Conservation (phyloP, 2,113 vertebrate species). For the Phylloscopus whistleri region DNA sequence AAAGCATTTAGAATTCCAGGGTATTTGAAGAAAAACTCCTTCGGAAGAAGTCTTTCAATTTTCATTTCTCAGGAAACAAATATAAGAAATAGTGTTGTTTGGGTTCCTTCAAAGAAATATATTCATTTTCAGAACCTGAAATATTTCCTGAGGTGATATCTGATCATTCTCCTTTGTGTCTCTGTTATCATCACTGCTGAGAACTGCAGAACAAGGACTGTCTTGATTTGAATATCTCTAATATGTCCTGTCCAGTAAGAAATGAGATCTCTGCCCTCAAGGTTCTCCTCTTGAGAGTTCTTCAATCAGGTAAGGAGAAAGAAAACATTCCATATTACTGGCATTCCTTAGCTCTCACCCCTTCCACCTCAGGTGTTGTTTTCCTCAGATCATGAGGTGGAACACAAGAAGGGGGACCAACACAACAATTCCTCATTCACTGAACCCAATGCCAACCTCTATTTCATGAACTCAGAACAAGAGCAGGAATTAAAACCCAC, state of each 20-base stretch:
- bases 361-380: not conserved
- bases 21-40: not conserved
- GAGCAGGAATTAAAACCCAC: not conserved
- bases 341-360: not conserved
- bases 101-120: not conserved
- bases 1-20: not conserved
- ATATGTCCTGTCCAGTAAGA: not conserved
- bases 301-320: not conserved
- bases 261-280: not conserved
- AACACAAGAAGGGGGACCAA: not conserved
- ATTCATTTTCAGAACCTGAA: not conserved
- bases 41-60: not conserved
- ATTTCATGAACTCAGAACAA: not conserved
- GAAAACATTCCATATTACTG: not conserved
- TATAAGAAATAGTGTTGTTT: not conserved
- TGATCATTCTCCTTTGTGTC: not conserved
- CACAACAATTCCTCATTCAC: not conserved
- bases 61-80: not conserved
- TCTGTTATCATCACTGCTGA: not conserved
- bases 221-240: not conserved
- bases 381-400: not conserved
- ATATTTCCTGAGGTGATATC: not conserved
- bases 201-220: not conserved
- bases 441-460: not conserved
- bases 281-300: not conserved